Base-by-base conservation (phyloP, 2,797 vertebrate genomes). In the Momotus momota region DNA sequence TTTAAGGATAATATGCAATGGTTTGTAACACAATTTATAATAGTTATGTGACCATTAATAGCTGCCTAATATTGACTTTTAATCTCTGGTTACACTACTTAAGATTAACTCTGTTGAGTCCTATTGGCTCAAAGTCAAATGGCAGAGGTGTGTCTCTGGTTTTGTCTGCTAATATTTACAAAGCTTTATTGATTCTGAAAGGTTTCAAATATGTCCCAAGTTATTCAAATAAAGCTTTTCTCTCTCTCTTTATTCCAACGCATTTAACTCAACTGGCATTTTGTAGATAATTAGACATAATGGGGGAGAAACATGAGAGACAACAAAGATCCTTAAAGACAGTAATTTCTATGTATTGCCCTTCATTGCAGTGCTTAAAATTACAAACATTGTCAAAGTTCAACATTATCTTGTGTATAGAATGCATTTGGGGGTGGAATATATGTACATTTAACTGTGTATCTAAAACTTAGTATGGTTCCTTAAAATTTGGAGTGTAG, bases 161-260 rank as follows among this genome's bases (percentile, higher is more conserved):
- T 65, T 79, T 90, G 7, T 71, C 4, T 90, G 41, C n/a, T 95
- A 94, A 65, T 79, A 88, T 95, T 92, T 95, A 49, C 41, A 38
- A 64, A 93, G 65, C 3, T 3, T 82, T 82, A 51, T 25, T 90
- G 89, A 65, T 38, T 86, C 33, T 75, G 58, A 95, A 95, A 66
- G 26, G 40, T 66, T 95, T 91, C 23, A 87, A 52, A 79, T 65
- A 17, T 19, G 33, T 71, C 71, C 8, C 33, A 67, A n/a, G 26
- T 78, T 70, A 71, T 81, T 96, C 17, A 72, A 94, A 90, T 41
- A 79, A 58, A 77, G 19, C 3, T 48, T 82, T 64, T 45, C 22
- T 79, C 14, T 85, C 13, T 85, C 38, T 62, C 71, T 71, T 88
- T 33, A 35, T 91, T 74, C n/a, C 26, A 75, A 82, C 29, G 12